Conservation (phyloP, 2,113 vertebrate species). For the Brachyhypopomus gauderio region DNA sequence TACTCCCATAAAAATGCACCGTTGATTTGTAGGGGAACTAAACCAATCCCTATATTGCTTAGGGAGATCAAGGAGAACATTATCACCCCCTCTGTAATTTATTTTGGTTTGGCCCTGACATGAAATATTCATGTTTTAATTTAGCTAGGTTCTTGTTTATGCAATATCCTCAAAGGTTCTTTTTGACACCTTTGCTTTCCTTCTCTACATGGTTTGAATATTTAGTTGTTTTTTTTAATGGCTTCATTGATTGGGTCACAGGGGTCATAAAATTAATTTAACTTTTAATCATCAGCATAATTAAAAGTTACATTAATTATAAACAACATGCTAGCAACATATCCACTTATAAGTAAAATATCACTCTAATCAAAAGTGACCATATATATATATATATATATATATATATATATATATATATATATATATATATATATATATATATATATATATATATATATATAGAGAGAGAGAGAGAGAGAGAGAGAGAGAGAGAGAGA, state of each 20-base stretch:
- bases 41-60: conserved; percentile 58
- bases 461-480: too few species aligned
- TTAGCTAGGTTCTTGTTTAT: conserved; percentile 47
- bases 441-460: too few species aligned
- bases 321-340: background rate
- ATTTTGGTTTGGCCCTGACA: conserved; percentile 53
- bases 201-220: conserved; percentile 17
- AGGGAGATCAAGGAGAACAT: conserved; percentile 55
- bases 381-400: too few species aligned
- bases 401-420: too few species aligned
- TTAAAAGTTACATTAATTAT: background rate
- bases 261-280: conserved; percentile 21
- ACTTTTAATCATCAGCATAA: conserved; percentile 5
- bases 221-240: conserved; percentile 28
- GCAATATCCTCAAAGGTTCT: conserved; percentile 45
- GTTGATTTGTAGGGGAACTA: conserved; percentile 63
- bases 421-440: too few species aligned
- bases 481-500: too few species aligned
- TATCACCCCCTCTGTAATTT: conserved; percentile 52
- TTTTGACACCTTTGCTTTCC: conserved; percentile 44
- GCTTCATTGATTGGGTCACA: conserved; percentile 14
- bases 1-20: conserved; percentile 59
- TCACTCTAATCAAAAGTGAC: background rate
- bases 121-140: conserved; percentile 62
- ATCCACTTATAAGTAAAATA: conserved; percentile 6